A percentile compares a stretch with the other conserved stretches of the same genome.
These are phyloP conservation scores for Entomyzon cyanotis DNA, from an alignment of 2,113 vertebrate genomes.

Conservation along the genomic window DNA sequence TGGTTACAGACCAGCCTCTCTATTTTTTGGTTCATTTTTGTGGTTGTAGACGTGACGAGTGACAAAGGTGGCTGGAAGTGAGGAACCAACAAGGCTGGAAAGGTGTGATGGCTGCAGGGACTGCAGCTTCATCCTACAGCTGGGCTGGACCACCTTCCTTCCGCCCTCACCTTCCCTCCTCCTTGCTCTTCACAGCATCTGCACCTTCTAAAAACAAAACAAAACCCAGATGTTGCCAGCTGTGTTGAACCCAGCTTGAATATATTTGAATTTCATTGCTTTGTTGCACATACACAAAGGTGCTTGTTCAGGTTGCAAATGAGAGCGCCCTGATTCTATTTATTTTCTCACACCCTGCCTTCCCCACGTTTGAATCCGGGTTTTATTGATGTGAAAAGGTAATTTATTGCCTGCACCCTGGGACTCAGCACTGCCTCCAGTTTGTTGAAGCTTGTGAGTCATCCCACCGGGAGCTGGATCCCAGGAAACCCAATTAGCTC, in stretches of 20 bases:
- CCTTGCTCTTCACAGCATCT: neutral
- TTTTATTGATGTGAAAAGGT: slow-evolving; percentile 32
- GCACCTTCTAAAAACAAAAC: neutral
- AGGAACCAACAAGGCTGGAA: neutral
- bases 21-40: neutral
- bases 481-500: slow-evolving; percentile 66
- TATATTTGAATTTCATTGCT: neutral
- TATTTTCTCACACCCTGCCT: slow-evolving; percentile 12
- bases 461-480: slow-evolving; percentile 5
- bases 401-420: slow-evolving; percentile 25
- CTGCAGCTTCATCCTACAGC: neutral
- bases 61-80: neutral
- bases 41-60: neutral
- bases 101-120: neutral
- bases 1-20: neutral
- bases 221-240: neutral
- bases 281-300: neutral
- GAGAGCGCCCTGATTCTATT: neutral
- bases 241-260: neutral
- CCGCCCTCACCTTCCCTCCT: neutral
- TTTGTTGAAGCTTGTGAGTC: slow-evolving; percentile 44
- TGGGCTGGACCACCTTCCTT: neutral
- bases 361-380: neutral
- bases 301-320: neutral
- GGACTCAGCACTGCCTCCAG: slow-evolving; percentile 26